Evolutionary conservation across 1,140 invertebrate species (phyloP).

Genomic region (Drosophila elegans): DNA sequence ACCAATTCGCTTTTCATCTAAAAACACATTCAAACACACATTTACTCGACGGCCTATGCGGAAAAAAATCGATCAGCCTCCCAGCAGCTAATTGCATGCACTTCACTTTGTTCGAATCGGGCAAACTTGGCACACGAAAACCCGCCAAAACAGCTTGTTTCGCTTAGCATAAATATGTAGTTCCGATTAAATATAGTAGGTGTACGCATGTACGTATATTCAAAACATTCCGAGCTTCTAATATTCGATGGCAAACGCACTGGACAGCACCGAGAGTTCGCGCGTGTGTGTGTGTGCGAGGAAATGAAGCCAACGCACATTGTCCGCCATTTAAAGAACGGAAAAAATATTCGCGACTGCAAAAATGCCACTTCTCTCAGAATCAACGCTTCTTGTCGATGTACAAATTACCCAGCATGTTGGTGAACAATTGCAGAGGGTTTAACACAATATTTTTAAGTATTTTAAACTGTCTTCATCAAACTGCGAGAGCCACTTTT

Average conservation of each 20-base stretch:
- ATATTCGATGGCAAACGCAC: constrained; percentile 7
- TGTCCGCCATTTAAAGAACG: constrained; percentile 78
- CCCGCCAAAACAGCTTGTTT: constrained; percentile 31
- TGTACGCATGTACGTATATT: constrained; percentile 18
- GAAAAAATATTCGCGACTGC: constrained; percentile 55
- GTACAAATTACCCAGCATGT: constrained; percentile 46
- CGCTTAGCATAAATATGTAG: constrained; percentile 7
- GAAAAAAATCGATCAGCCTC: constrained; percentile 51
- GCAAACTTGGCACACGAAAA: constrained; percentile 1
- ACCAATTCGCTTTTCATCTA: constrained; percentile 1
- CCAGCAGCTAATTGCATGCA: constrained; percentile 6
- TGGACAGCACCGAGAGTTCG: constrained; percentile 8
- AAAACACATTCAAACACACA: constrained; percentile 31
- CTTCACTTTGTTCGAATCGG: neutral
- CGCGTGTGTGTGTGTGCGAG: constrained; percentile 31
- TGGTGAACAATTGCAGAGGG: constrained; percentile 39
- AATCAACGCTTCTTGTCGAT: constrained; percentile 17
- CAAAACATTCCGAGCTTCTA: constrained; percentile 4
- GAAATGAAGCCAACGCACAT: constrained; percentile 79
- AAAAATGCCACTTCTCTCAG: constrained; percentile 17
- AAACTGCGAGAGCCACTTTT: constrained; percentile 65
- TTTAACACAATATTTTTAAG: constrained; percentile 55
- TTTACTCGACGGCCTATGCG: constrained; percentile 29
- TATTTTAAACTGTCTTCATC: constrained; percentile 74
- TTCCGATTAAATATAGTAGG: constrained; percentile 25